Conservation (phyloP, 2,888 invertebrate genomes). For the Chymomyza amoena region DNA sequence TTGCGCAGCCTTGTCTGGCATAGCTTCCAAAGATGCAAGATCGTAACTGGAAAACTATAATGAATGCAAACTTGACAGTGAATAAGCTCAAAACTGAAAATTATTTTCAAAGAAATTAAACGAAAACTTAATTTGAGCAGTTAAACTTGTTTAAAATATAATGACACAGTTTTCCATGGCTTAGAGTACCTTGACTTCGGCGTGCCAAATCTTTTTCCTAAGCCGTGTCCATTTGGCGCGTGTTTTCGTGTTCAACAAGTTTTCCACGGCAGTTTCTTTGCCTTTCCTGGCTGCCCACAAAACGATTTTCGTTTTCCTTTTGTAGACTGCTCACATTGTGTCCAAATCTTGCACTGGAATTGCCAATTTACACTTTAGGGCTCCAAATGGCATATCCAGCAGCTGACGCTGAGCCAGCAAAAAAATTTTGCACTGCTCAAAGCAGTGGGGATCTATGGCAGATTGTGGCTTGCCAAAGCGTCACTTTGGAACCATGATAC, state of each 20-base stretch:
- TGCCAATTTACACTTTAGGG: conserved; percentile 61
- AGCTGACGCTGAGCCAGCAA: conserved; percentile 6
- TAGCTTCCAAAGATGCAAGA: background rate
- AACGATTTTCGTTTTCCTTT: conserved; percentile 35
- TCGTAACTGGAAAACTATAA: background rate
- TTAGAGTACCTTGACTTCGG: background rate
- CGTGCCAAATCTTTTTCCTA: background rate
- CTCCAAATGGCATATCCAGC: conserved; percentile 1
- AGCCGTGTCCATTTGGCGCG: conserved; percentile 34
- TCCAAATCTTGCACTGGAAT: conserved; percentile 31
- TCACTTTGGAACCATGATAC: background rate
- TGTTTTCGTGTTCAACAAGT: conserved; percentile 57
- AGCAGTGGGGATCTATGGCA: conserved; percentile 18
- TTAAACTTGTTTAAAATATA: too few relatives aligned
- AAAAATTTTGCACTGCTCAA: conserved; percentile 40
- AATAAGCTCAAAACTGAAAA: background rate
- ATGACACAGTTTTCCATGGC: background rate
- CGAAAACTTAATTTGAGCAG: too few relatives aligned
- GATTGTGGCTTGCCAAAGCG: conserved; percentile 11
- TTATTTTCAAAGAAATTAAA: background rate
- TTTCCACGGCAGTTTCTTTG: conserved; percentile 39
- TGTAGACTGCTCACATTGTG: background rate
- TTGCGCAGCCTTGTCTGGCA: background rate
- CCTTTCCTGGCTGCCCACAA: conserved; percentile 37
- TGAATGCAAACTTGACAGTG: background rate